Evolutionary conservation across 2,797 vertebrate genomes (phyloP).

Genomic region (Tapirus indicus): DNA sequence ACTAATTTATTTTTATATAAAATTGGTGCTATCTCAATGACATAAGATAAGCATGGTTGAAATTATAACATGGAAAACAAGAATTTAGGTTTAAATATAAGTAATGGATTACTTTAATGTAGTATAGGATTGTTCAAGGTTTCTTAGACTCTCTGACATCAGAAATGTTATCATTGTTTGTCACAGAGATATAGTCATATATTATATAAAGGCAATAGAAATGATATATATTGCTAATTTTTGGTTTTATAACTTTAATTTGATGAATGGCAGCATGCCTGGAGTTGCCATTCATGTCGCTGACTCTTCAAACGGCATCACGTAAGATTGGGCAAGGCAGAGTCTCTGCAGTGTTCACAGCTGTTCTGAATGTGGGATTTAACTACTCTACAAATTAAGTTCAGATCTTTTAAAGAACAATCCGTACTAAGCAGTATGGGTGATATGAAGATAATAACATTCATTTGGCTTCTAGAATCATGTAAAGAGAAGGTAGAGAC

Average conservation of each 20-base stretch:
- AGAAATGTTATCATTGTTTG: not conserved
- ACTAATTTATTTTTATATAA: conserved; percentile 60
- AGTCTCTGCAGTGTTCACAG: fast-evolving
- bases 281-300: not conserved
- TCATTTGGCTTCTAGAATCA: not conserved
- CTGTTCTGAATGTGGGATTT: not conserved
- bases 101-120: not conserved
- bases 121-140: not conserved
- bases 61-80: not conserved
- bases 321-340: not conserved
- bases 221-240: not conserved
- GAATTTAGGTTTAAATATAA: not conserved
- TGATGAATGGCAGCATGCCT: not conserved
- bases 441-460: not conserved
- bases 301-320: not conserved
- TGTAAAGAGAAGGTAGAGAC: not conserved
- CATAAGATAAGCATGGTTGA: not conserved
- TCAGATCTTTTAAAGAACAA: not conserved
- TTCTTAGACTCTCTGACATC: not conserved
- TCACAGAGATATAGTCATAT: not conserved
- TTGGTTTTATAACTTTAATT: not conserved
- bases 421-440: not conserved
- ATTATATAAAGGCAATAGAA: not conserved
- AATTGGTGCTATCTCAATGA: conserved; percentile 4
- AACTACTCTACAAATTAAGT: not conserved